Conservation (phyloP, 2,888 invertebrate species). For the Merodon equestris region DNA sequence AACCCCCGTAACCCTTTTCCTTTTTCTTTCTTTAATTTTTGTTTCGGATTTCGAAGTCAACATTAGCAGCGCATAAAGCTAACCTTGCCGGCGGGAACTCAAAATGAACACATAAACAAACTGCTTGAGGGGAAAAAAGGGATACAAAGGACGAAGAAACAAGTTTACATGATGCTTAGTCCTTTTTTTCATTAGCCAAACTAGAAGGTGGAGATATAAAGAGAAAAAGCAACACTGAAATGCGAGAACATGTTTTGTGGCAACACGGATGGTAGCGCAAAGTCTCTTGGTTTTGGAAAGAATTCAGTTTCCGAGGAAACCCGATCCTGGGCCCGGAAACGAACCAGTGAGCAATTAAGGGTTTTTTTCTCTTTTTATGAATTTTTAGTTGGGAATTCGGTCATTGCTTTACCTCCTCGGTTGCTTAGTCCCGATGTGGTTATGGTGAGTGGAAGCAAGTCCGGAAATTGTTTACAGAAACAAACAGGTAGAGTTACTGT, state of each 20-base stretch:
- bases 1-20: not conserved
- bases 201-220: not conserved
- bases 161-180: slow-evolving; percentile 14
- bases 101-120: slow-evolving; percentile 42
- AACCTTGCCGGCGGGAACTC: slow-evolving; percentile 14
- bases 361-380: slow-evolving; percentile 61
- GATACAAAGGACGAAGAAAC: slow-evolving; percentile 17
- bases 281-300: no score
- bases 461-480: no score
- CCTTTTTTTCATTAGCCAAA: not conserved
- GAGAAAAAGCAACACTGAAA: slow-evolving; percentile 10
- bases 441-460: no score
- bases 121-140: not conserved
- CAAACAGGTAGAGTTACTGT: no score
- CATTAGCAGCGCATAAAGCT: slow-evolving; percentile 51
- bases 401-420: slow-evolving; percentile 33
- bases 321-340: not conserved
- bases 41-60: slow-evolving; percentile 14
- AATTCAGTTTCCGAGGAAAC: no score
- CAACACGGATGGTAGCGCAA: slow-evolving; percentile 2
- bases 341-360: slow-evolving; percentile 61
- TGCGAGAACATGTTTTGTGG: slow-evolving; percentile 18
- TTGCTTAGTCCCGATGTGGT: no score
- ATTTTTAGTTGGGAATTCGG: slow-evolving; percentile 36
- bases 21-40: no score